These are phyloP conservation scores for Chitala chitala DNA, from an alignment of 2,113 vertebrate species.

Conservation along the genomic window DNA sequence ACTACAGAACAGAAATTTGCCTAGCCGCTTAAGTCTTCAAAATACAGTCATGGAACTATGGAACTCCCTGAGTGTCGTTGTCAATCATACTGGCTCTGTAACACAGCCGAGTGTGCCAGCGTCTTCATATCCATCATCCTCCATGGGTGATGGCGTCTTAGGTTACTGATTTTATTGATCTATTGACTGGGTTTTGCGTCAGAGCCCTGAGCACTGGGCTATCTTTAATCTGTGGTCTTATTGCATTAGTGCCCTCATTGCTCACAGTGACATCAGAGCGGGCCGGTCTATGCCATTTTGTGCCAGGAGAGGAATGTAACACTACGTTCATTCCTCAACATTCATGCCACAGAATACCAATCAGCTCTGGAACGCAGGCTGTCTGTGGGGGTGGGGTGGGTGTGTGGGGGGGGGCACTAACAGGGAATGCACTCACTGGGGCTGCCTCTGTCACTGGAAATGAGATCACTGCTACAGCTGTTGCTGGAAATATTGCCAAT, in stretches of 20 bases:
- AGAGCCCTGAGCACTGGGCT: not conserved
- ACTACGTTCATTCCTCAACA: not conserved
- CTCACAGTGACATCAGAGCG: not conserved
- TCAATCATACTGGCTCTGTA: slow-evolving; percentile 9
- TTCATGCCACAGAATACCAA: not conserved
- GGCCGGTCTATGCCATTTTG: not conserved
- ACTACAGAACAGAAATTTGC: not conserved
- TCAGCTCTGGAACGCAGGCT: not conserved
- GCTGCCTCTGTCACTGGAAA: slow-evolving; percentile 3
- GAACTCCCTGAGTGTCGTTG: not conserved
- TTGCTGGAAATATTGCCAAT: not conserved
- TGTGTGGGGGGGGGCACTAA: not conserved
- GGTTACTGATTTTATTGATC: slow-evolving; percentile 1
- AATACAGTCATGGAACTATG: not conserved
- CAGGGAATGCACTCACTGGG: not conserved
- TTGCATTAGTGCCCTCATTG: not conserved
- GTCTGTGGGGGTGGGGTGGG: slow-evolving; percentile 6
- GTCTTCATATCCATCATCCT: not conserved
- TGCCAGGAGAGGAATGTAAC: slow-evolving; percentile 11
- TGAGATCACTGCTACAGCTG: not conserved
- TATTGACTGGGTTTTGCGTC: not conserved
- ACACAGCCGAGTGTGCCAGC: not conserved
- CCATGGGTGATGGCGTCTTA: not conserved
- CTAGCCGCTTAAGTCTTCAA: not conserved
- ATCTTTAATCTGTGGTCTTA: not conserved